phyloP scores from a whole-genome alignment of 2,888 invertebrate species.

The Heliconius ethilla region DNA sequence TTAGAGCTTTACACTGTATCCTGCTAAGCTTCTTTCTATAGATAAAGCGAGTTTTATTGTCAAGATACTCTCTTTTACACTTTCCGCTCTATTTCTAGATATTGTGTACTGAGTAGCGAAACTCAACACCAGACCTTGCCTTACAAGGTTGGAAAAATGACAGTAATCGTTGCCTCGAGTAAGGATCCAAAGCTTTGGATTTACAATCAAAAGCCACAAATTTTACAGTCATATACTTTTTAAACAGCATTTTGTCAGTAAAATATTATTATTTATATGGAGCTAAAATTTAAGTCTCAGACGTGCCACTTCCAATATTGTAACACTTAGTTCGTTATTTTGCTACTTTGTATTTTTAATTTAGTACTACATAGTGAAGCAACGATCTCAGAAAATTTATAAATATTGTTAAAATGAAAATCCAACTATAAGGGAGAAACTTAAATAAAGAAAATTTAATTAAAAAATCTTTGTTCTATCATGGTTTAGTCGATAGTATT shows the following conservation, averaged over 20 bases:
- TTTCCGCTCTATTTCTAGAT: too few species aligned
- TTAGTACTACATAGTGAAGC: not conserved
- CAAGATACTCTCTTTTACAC: too few species aligned
- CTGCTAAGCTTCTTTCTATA: too few species aligned
- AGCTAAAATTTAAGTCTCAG: not conserved
- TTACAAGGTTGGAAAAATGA: too few species aligned
- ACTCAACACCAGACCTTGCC: too few species aligned
- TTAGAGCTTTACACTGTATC: too few species aligned
- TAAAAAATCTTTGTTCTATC: too few species aligned
- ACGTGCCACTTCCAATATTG: constrained; percentile 6
- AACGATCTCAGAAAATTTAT: not conserved
- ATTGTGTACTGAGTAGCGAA: too few species aligned
- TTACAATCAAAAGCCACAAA: not conserved
- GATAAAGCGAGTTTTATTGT: too few species aligned
- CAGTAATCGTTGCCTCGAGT: not conserved
- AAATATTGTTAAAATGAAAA: too few species aligned
- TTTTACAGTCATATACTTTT: not conserved
- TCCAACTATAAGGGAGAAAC: not conserved
- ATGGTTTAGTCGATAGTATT: too few species aligned
- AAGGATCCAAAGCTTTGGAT: not conserved
- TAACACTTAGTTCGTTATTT: not conserved
- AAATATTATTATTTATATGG: constrained; percentile 18
- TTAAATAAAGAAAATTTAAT: not conserved
- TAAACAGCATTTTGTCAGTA: not conserved
- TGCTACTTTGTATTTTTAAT: constrained; percentile 14